Evolutionary conservation across 92 coral and sea anemone species (phyloP).

Genomic region (Isaurus tuberculatus): DNA sequence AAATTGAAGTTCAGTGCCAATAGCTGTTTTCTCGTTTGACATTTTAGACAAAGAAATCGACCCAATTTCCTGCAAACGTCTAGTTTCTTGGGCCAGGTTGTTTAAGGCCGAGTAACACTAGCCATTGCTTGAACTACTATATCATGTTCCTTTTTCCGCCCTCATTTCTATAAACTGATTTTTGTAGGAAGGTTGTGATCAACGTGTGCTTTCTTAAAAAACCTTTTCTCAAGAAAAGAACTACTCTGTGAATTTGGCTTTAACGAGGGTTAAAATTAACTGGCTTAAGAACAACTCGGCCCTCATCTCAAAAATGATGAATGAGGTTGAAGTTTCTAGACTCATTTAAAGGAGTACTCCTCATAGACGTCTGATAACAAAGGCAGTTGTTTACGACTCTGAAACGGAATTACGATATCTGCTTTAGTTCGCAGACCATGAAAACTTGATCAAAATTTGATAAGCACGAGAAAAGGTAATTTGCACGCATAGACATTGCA

Average conservation of each 20-base stretch:
- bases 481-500: constrained; percentile 33
- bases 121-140: no score
- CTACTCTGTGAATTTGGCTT: no score
- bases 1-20: background rate
- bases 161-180: background rate
- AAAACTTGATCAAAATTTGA: constrained; percentile 41
- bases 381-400: constrained; percentile 15
- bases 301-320: no score
- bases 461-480: constrained; percentile 41
- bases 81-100: no score
- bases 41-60: background rate
- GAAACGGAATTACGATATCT: constrained; percentile 28
- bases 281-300: no score
- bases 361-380: constrained; percentile 27
- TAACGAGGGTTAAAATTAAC: no score
- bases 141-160: no score
- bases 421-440: constrained; percentile 31
- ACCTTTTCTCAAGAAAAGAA: no score
- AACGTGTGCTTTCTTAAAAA: no score
- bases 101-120: no score
- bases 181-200: background rate
- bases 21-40: background rate
- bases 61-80: no score
- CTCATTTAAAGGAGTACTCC: background rate
- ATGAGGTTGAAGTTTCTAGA: background rate